Base-by-base conservation (phyloP, 2,888 invertebrate genomes). In the Hedya salicella region DNA sequence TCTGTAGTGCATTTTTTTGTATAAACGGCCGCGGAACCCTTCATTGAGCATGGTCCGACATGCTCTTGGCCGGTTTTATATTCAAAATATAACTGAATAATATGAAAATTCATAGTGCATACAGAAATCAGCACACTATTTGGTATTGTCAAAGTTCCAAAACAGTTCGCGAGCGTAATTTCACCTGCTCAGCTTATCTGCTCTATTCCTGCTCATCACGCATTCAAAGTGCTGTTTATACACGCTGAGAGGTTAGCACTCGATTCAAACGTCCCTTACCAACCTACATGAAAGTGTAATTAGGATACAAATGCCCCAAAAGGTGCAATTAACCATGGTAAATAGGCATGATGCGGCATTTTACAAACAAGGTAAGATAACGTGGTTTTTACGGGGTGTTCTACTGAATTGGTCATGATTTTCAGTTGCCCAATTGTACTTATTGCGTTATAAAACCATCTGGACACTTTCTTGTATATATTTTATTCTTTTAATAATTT, bases 191-290 rank as follows among this genome's bases (percentile, higher is more conserved):
- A 17, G 44, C 30, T 44, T 44, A 57, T 57, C 44, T n/a, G 44
- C 69, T 65, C 61, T 59, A 70, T 69, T 65, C 69, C 56, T 56
- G 70, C 66, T 70, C 63, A 69, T 70, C 69, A 63, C 61, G 68
- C 62, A 65, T 69, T 72, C 70, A 63, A 70, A 74, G 69, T 71
- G 69, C 62, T 66, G 65, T 70, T 73, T 73, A 67, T 74, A 75
- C 74, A 77, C 72, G 72, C 73, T 62, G 68, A 64, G 57, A 17
- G 61, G 46, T 65, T 52, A 60, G 39, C 54, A 66, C 54, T 60
- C 48, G 66, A 61, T 66, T 61, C 53, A 61, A 50, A 57, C 42
- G 42, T 19, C 40, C 56, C 42, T 52, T 40, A 40, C 46, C 42
- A 17, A 42, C 52, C 42, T 59, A 39, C 59, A 46, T 57, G 42